A percentile compares a stretch with the other conserved stretches of the same genome.
Conservation (phyloP, 1,140 invertebrate species). For the Cylas formicarius region DNA sequence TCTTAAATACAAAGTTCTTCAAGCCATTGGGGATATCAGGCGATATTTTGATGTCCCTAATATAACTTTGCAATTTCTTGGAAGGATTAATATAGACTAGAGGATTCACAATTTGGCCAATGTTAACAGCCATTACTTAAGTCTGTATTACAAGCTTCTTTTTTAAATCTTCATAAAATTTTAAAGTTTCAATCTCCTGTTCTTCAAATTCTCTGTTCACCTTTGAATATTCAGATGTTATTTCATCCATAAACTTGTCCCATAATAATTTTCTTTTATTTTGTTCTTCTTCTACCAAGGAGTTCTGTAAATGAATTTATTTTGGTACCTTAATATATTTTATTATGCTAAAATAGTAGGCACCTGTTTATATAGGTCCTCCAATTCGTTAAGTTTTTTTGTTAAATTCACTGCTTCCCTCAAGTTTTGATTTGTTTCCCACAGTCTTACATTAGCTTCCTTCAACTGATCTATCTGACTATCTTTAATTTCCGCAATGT, state of each 20-base stretch:
- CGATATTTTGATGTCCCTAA: conserved; percentile 22
- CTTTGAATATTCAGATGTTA: conserved; percentile 62
- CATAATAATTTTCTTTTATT: conserved; percentile 57
- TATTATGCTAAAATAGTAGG: conserved; percentile 3
- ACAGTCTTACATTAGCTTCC: conserved; percentile 54
- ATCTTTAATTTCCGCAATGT: conserved; percentile 68
- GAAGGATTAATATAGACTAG: conserved; percentile 30
- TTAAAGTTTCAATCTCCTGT: conserved; percentile 67
- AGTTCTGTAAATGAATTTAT: conserved; percentile 46
- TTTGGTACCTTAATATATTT: conserved; percentile 27
- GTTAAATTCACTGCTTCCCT: conserved; percentile 58
- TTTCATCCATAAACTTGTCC: conserved; percentile 67
- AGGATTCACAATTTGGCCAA: conserved; percentile 24
- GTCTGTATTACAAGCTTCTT: too few species aligned
- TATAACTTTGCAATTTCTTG: conserved; percentile 23
- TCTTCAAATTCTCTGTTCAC: conserved; percentile 70
- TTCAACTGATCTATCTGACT: conserved; percentile 57
- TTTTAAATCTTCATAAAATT: conserved; percentile 55
- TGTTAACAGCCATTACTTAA: conserved; percentile 16
- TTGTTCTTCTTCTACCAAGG: conserved; percentile 49
- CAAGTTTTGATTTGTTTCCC: conserved; percentile 58
- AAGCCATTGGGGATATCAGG: conserved; percentile 29
- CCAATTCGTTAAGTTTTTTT: conserved; percentile 48
- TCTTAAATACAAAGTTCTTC: conserved; percentile 25
- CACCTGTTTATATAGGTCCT: conserved; percentile 48